phyloP scores from a whole-genome alignment of 2,113 vertebrate genomes.

The Anolis sagrei region DNA sequence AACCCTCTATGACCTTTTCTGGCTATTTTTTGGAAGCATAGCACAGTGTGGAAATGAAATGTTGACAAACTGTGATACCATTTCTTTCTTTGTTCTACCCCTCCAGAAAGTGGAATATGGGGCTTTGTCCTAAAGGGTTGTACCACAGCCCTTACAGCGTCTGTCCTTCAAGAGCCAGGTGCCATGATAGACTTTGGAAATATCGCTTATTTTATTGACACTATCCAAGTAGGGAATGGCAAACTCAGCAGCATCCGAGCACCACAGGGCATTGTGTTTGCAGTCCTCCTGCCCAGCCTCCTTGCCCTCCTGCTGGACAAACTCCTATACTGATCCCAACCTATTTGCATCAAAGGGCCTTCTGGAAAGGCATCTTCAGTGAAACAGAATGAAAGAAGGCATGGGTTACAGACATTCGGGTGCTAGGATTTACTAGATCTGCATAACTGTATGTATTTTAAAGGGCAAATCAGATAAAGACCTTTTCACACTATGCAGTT shows the following conservation, averaged over 20 bases:
- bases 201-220: rapidly evolving
- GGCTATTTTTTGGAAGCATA: too few species aligned
- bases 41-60: too few species aligned
- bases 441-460: background rate
- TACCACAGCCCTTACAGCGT: background rate
- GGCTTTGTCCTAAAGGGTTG: background rate
- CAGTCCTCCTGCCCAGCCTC: background rate
- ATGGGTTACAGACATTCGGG: background rate
- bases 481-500: too few species aligned
- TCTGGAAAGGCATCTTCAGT: background rate
- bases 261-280: background rate
- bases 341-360: background rate
- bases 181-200: rapidly evolving
- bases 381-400: background rate
- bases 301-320: background rate
- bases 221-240: rapidly evolving
- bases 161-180: rapidly evolving
- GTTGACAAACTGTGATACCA: background rate
- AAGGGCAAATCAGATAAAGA: background rate
- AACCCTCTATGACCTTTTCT: too few species aligned
- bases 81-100: background rate
- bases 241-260: background rate
- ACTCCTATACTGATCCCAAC: background rate
- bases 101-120: rapidly evolving
- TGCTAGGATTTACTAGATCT: background rate